Evolutionary conservation across 2,113 vertebrate species (phyloP).

Genomic region (Ginglymostoma cirratum): DNA sequence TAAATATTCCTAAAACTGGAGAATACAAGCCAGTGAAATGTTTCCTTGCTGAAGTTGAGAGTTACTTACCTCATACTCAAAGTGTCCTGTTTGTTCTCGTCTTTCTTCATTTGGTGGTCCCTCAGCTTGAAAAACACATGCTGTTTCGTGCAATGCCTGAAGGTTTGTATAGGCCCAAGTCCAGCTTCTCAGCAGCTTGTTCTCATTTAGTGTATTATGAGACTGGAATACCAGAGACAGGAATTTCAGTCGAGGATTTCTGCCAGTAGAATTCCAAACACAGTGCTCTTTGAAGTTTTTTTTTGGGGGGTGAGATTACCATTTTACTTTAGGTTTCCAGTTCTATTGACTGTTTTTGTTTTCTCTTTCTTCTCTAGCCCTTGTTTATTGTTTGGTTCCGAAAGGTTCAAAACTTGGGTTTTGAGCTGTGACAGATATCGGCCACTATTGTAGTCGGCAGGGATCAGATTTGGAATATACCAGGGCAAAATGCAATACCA

Average conservation of each 20-base stretch:
- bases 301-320: slow-evolving; percentile 44
- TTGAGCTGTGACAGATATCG: not conserved
- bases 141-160: slow-evolving; percentile 76
- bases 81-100: slow-evolving; percentile 43
- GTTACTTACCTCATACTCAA: slow-evolving; percentile 38
- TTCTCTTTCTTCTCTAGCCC: not conserved
- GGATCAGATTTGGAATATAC: not conserved
- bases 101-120: slow-evolving; percentile 39
- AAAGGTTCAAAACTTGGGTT: not conserved
- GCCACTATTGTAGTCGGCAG: no score
- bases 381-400: no score
- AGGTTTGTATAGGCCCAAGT: slow-evolving; percentile 81
- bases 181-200: slow-evolving; percentile 80
- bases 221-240: slow-evolving; percentile 61
- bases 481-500: not conserved
- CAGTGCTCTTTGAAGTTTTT: slow-evolving; percentile 39
- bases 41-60: slow-evolving; percentile 30
- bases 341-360: not conserved
- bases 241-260: slow-evolving; percentile 54
- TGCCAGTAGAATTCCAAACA: slow-evolving; percentile 50
- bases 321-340: slow-evolving; percentile 47
- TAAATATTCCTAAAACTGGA: not conserved
- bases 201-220: slow-evolving; percentile 70
- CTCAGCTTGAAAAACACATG: slow-evolving; percentile 57
- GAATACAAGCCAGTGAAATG: not conserved